phyloP scores from a whole-genome alignment of 2,797 vertebrate genomes.

The Eulemur coronatus region DNA sequence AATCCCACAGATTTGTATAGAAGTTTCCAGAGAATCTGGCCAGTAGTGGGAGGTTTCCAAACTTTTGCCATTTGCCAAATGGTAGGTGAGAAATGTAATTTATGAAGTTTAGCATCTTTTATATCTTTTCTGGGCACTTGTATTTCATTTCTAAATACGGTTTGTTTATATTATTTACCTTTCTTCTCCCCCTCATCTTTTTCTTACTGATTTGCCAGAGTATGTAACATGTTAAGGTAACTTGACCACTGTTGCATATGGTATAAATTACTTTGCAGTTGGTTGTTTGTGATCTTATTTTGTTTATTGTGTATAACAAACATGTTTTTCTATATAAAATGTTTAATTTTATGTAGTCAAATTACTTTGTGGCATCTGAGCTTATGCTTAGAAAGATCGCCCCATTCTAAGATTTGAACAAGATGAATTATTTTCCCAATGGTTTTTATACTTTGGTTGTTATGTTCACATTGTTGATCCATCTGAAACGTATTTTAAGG shows the following conservation, averaged over 20 bases:
- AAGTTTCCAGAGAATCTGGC: neutral
- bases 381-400: neutral
- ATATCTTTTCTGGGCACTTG: neutral
- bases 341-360: slow-evolving; percentile 15
- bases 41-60: neutral
- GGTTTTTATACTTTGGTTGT: slow-evolving; percentile 4
- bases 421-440: neutral
- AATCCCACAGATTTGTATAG: neutral
- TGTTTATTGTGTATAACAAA: neutral
- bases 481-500: neutral
- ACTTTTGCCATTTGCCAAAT: neutral
- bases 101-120: neutral
- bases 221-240: neutral
- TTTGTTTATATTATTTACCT: neutral
- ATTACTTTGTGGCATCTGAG: neutral
- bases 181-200: neutral
- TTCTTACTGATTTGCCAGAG: neutral
- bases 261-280: neutral
- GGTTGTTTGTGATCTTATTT: neutral
- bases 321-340: neutral
- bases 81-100: neutral
- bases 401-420: neutral
- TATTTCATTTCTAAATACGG: neutral
- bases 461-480: neutral
- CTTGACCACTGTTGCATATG: neutral